Percentiles rank a stretch among this genome's conserved stretches.
Evolutionary conservation across 2,888 invertebrate genomes (phyloP).

Genomic region (Sturmia bella): DNA sequence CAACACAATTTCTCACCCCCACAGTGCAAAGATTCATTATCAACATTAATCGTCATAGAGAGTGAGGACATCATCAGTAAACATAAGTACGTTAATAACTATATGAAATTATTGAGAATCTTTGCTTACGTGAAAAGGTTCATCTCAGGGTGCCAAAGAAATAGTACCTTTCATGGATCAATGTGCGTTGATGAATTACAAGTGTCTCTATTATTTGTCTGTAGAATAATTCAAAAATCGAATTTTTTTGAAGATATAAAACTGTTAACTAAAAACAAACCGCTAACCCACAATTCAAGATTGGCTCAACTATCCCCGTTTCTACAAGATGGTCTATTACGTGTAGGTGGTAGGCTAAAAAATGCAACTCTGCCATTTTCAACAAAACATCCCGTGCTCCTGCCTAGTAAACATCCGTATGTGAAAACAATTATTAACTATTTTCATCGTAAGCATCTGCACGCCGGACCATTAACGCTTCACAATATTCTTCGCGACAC

Average conservation of each 20-base stretch:
- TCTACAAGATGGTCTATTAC: slow-evolving; percentile 17
- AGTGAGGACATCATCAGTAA: slow-evolving; percentile 5
- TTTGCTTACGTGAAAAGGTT: slow-evolving; percentile 25
- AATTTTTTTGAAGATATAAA: slow-evolving; percentile 3
- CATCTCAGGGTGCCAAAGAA: neutral
- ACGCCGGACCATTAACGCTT: slow-evolving; percentile 16
- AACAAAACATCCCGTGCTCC: slow-evolving; percentile 27
- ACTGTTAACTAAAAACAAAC: neutral
- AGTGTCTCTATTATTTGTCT: neutral
- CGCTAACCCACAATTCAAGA: neutral
- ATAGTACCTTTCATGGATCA: neutral
- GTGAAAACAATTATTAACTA: neutral
- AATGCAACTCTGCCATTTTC: slow-evolving; percentile 15
- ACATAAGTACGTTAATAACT: slow-evolving; percentile 28
- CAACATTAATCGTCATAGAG: neutral
- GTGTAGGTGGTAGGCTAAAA: slow-evolving; percentile 30
- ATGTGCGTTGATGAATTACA: neutral
- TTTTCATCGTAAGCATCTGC: slow-evolving; percentile 15
- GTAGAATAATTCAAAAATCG: slow-evolving; percentile 6
- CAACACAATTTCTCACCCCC: neutral
- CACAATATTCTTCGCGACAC: slow-evolving; percentile 55
- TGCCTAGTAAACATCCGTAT: neutral
- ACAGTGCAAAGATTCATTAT: neutral
- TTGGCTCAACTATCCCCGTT: slow-evolving; percentile 12
- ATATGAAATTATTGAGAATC: slow-evolving; percentile 27